phyloP scores from a whole-genome alignment of 1,140 invertebrate genomes.

The Aethina tumida region DNA sequence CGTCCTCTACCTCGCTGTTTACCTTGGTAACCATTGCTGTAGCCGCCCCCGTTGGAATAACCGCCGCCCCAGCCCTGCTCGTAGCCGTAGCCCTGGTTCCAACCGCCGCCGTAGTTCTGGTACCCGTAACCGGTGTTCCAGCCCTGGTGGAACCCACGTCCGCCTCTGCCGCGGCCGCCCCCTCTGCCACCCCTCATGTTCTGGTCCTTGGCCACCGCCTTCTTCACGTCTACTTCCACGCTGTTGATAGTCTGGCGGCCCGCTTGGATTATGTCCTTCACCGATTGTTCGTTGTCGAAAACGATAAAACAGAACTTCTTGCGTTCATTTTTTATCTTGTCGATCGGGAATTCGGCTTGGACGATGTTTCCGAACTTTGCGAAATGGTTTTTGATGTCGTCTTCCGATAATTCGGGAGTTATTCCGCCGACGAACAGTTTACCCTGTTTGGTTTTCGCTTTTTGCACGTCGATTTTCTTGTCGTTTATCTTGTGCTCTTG shows the following conservation, averaged over 20 bases:
- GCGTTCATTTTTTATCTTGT: slow-evolving; percentile 87
- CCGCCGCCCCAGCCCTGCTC: no score
- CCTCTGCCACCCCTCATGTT: no score
- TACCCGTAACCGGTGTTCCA: no score
- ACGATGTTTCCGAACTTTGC: slow-evolving; percentile 82
- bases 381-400: slow-evolving; percentile 84
- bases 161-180: no score
- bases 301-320: slow-evolving; percentile 90
- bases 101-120: no score
- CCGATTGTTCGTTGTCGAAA: slow-evolving; percentile 82
- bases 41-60: no score
- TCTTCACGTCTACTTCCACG: slow-evolving; percentile 86
- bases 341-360: slow-evolving; percentile 88
- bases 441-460: slow-evolving; percentile 79
- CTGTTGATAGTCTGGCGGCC: slow-evolving; percentile 82
- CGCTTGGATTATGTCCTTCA: slow-evolving; percentile 76
- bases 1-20: no score
- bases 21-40: no score
- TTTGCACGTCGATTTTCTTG: slow-evolving; percentile 88
- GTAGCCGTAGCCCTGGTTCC: no score
- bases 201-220: no score
- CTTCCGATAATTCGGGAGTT: slow-evolving; percentile 75
- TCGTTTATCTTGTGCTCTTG: slow-evolving; percentile 84
- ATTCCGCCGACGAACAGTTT: slow-evolving; percentile 91
- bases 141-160: no score